These are phyloP conservation scores for Carlito syrichta DNA, from an alignment of 2,113 vertebrate genomes.

Conservation along the genomic window DNA sequence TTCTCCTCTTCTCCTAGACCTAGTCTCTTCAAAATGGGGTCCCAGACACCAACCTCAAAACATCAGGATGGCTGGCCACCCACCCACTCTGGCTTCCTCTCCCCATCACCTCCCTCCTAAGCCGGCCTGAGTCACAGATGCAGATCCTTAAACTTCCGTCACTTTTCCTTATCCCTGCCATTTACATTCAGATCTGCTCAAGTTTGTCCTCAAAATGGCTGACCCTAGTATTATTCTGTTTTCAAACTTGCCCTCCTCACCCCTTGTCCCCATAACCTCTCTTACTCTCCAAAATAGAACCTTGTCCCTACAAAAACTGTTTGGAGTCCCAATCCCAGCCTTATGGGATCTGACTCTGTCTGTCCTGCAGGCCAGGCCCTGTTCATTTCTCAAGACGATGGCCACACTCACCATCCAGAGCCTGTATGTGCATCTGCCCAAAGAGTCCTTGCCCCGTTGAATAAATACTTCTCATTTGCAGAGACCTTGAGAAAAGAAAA, in stretches of 20 bases:
- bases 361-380: accelerated
- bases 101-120: not conserved
- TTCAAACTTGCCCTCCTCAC: not conserved
- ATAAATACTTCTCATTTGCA: not conserved
- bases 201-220: not conserved
- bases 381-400: accelerated
- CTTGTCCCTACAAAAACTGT: accelerated
- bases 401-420: not conserved
- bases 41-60: not conserved
- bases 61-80: not conserved
- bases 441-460: not conserved
- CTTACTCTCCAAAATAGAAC: not conserved
- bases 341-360: no score
- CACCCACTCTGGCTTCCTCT: no score
- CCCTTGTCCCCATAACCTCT: not conserved
- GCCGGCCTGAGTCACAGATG: not conserved
- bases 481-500: not conserved
- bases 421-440: not conserved
- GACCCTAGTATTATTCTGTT: not conserved
- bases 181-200: not conserved
- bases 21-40: not conserved
- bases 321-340: not conserved
- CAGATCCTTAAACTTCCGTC: not conserved
- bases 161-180: not conserved
- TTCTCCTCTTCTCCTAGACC: not conserved